A percentile compares a stretch with the other conserved stretches of the same genome.
Evolutionary conservation across 2,113 vertebrate species (phyloP).

Genomic region (Podarcis raffonei): DNA sequence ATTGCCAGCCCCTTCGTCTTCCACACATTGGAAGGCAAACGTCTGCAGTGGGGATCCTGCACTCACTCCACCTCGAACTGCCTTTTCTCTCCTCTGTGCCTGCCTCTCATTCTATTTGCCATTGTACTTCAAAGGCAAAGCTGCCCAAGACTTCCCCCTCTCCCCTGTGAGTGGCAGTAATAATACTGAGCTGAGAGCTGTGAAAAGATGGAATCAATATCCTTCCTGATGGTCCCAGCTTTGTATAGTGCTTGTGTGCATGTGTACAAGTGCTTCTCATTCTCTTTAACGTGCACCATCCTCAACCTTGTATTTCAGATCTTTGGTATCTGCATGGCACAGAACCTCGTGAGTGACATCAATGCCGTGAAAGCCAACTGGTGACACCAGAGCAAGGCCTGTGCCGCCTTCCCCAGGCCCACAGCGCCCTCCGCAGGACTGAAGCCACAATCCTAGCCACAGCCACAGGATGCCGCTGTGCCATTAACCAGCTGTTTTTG

Average conservation of each 20-base stretch:
- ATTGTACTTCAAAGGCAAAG: neutral
- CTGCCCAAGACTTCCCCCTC: neutral
- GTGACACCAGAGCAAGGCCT: constrained; percentile 70
- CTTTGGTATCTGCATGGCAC: constrained; percentile 90
- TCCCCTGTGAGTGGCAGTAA: neutral
- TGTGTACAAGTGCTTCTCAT: neutral
- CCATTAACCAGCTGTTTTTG: neutral
- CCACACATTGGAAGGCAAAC: neutral
- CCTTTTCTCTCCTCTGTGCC: neutral
- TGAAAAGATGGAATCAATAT: neutral
- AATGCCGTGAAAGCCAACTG: constrained; percentile 91
- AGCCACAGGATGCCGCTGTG: neutral
- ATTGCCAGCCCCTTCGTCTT: neutral
- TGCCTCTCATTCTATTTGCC: neutral
- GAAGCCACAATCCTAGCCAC: neutral
- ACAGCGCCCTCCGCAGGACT: neutral
- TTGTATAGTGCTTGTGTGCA: neutral
- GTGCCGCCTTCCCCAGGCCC: neutral
- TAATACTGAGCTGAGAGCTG: neutral
- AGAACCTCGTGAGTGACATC: constrained; percentile 89
- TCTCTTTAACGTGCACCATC: neutral
- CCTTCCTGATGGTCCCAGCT: neutral
- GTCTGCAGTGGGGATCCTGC: neutral
- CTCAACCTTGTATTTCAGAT: constrained; percentile 75
- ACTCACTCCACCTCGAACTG: neutral